Evolutionary conservation across 1,140 invertebrate species (phyloP).

Genomic region (Mya arenaria): DNA sequence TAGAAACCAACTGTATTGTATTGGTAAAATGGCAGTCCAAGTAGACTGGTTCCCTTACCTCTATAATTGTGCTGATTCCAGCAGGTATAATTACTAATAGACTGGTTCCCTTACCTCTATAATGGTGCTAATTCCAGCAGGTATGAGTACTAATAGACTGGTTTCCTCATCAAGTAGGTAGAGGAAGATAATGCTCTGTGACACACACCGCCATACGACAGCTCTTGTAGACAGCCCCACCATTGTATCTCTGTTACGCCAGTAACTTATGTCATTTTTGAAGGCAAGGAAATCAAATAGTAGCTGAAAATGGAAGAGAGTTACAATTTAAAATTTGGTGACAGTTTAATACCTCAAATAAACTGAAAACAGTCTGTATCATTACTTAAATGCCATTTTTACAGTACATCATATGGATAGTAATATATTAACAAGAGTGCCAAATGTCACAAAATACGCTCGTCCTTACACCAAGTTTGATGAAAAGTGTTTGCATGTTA

Average conservation of each 20-base stretch:
- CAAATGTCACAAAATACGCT: too few relatives aligned
- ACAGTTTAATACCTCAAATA: too few relatives aligned
- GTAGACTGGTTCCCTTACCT: too few relatives aligned
- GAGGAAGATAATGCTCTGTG: conserved; percentile 95
- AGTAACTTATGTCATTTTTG: conserved; percentile 98
- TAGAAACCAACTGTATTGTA: too few relatives aligned
- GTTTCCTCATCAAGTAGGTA: conserved; percentile 97
- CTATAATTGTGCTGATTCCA: conserved; percentile 92
- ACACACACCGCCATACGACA: conserved; percentile 96
- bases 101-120: conserved; percentile 93
- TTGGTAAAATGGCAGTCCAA: too few relatives aligned
- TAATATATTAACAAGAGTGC: too few relatives aligned
- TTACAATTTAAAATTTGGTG: too few relatives aligned
- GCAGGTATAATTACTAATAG: conserved; percentile 93
- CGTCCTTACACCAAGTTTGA: too few relatives aligned
- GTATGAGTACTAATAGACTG: conserved; percentile 93
- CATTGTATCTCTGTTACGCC: conserved; percentile 91
- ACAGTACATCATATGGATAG: too few relatives aligned
- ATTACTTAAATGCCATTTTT: too few relatives aligned
- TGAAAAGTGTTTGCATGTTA: too few relatives aligned
- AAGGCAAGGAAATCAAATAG: conserved; percentile 98
- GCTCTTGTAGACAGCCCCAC: conserved; percentile 94
- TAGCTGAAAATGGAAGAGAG: conserved; percentile 91
- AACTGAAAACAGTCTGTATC: too few relatives aligned
- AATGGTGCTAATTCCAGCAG: conserved; percentile 91